Conservation (phyloP, 2,113 vertebrate species). For the Microcebus tavaratra region DNA sequence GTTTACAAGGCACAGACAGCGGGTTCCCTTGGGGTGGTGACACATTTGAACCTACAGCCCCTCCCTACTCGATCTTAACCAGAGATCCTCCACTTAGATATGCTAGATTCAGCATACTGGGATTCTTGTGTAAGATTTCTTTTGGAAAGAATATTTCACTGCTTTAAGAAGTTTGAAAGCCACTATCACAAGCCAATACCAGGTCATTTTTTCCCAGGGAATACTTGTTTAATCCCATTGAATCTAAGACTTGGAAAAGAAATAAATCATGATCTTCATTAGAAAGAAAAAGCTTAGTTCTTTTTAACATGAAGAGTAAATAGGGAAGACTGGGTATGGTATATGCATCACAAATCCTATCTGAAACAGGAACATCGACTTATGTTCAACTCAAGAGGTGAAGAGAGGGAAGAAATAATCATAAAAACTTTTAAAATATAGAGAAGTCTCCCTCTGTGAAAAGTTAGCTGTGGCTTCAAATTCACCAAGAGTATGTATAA, state of each 20-base stretch:
- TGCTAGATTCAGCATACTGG: too few species aligned
- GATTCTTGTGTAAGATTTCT: background rate
- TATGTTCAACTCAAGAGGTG: background rate
- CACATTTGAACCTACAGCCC: background rate
- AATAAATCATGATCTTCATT: background rate
- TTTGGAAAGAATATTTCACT: background rate
- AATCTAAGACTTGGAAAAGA: background rate
- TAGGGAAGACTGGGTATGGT: background rate
- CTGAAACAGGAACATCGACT: background rate
- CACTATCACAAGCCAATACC: background rate
- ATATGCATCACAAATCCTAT: background rate
- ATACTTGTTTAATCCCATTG: background rate
- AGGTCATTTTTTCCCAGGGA: background rate
- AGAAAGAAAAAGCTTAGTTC: background rate
- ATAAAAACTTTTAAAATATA: constrained; percentile 74
- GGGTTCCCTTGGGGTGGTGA: background rate
- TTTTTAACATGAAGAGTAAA: background rate
- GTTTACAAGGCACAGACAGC: background rate
- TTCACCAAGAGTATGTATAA: constrained; percentile 64
- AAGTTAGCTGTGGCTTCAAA: constrained; percentile 78
- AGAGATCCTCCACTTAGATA: background rate
- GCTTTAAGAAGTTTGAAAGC: background rate
- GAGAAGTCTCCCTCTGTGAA: constrained; percentile 71
- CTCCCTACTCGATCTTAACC: background rate
- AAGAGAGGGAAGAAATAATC: constrained; percentile 29